phyloP scores from a whole-genome alignment of 2,888 invertebrate species.

The Drosophila seclusa region DNA sequence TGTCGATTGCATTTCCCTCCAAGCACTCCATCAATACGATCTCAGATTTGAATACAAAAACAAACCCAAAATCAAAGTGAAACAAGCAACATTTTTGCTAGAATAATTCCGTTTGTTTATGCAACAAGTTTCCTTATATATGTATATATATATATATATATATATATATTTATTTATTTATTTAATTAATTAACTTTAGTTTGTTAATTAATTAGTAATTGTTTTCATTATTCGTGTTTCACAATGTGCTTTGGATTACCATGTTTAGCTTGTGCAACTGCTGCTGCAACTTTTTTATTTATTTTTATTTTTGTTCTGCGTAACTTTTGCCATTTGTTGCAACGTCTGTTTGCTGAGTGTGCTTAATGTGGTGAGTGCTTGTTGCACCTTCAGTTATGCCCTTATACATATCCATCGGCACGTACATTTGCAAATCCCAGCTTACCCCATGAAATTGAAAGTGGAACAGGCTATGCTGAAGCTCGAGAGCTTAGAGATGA shows the following conservation, averaged over 20 bases:
- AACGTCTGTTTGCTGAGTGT: slow-evolving; percentile 5
- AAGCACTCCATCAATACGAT: background rate
- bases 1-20: background rate
- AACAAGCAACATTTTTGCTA: background rate
- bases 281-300: background rate
- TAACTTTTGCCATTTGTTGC: slow-evolving; percentile 42
- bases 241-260: background rate
- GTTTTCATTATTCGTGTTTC: too few relatives aligned
- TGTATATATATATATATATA: too few relatives aligned
- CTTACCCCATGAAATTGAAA: background rate
- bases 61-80: background rate
- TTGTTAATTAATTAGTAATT: too few relatives aligned
- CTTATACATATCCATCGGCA: slow-evolving; percentile 10
- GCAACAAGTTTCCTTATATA: too few relatives aligned
- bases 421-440: slow-evolving; percentile 8
- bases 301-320: slow-evolving; percentile 3
- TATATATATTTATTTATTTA: too few relatives aligned
- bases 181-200: too few relatives aligned
- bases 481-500: background rate
- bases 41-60: background rate
- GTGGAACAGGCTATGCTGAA: background rate
- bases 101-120: background rate
- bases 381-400: slow-evolving; percentile 16
- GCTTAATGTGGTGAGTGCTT: background rate
- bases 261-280: background rate